Percentiles rank a stretch among this genome's conserved stretches.
phyloP scores from a whole-genome alignment of 1,140 invertebrate species.

The Kradibia gibbosae region DNA sequence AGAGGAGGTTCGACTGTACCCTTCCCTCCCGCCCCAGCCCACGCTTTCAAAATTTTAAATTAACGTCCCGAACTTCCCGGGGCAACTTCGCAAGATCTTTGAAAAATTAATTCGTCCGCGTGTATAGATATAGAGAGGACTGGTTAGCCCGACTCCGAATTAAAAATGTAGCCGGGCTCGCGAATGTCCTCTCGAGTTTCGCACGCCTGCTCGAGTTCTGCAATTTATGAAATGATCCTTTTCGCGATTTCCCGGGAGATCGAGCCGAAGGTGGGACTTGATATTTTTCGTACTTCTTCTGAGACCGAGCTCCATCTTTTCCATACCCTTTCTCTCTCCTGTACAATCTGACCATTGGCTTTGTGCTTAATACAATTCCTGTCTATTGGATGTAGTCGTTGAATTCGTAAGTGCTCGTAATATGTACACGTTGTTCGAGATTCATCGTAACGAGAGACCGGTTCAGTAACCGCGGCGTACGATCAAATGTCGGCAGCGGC shows the following conservation, averaged over 20 bases:
- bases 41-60: conserved; percentile 42
- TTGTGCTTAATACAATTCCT: neutral
- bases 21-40: neutral
- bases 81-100: conserved; percentile 4
- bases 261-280: neutral
- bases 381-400: too few relatives aligned
- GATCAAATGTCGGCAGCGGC: neutral
- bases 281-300: conserved; percentile 35
- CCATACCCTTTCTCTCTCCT: neutral
- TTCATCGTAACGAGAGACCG: neutral
- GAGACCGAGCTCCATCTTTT: neutral
- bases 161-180: conserved; percentile 38
- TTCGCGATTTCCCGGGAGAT: conserved; percentile 37
- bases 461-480: neutral
- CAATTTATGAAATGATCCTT: conserved; percentile 49
- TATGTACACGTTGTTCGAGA: neutral
- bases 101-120: conserved; percentile 40
- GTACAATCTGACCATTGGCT: neutral
- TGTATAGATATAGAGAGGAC: neutral
- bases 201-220: conserved; percentile 12
- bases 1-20: neutral
- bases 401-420: neutral
- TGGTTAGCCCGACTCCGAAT: conserved; percentile 9
- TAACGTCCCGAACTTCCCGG: conserved; percentile 29
- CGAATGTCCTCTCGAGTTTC: conserved; percentile 23